These are phyloP conservation scores for Sorex maritimensis DNA, from an alignment of 2,797 vertebrate genomes.

Conservation along the genomic window DNA sequence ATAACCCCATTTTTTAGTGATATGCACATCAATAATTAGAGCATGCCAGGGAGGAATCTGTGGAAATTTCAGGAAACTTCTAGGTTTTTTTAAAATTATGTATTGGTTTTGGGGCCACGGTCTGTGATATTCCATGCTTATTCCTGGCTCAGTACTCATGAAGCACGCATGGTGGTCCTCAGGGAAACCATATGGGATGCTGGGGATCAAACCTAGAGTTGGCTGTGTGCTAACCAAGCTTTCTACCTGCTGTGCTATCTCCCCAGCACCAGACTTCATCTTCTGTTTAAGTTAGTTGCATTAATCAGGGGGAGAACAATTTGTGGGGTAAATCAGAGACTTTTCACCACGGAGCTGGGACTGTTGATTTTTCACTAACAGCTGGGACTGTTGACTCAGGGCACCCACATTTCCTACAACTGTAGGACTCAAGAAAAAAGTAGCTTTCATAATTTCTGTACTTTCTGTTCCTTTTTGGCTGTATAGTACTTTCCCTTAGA, in stretches of 20 bases:
- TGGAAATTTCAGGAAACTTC: background rate
- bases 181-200: too few relatives aligned
- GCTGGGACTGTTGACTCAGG: background rate
- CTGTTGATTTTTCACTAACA: background rate
- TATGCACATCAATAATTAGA: background rate
- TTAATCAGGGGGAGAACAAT: background rate
- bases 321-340: background rate
- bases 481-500: constrained; percentile 8
- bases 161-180: too few relatives aligned
- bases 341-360: background rate
- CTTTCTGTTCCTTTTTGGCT: background rate
- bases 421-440: constrained; percentile 22
- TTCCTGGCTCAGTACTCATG: too few relatives aligned
- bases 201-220: too few relatives aligned
- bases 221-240: too few relatives aligned
- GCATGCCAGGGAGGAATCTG: background rate
- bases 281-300: background rate
- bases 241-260: too few relatives aligned
- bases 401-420: background rate
- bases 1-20: background rate
- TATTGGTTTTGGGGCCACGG: too few relatives aligned
- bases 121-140: too few relatives aligned
- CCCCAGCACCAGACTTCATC: background rate
- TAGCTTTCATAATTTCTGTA: constrained; percentile 6
- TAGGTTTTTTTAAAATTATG: too few relatives aligned